A percentile compares a stretch with the other conserved stretches of the same genome.
Conservation (phyloP, 2,888 invertebrate species). For the Caradrina clavipalpis region DNA sequence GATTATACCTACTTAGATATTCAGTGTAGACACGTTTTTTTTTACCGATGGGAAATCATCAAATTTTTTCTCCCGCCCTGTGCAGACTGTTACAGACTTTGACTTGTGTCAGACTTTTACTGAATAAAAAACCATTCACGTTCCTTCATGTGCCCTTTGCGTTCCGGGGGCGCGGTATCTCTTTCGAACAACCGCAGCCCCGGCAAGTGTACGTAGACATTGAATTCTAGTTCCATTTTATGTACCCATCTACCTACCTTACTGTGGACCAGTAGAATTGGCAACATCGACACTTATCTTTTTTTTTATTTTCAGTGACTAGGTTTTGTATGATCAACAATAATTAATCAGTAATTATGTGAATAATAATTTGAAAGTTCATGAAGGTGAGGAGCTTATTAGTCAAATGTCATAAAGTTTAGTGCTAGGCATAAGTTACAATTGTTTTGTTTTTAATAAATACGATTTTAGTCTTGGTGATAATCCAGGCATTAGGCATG, state of each 20-base stretch:
- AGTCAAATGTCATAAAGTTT: conserved; percentile 35
- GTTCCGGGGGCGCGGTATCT: too few species aligned
- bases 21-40: too few species aligned
- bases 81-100: too few species aligned
- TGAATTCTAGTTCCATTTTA: neutral
- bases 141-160: too few species aligned
- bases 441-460: conserved; percentile 3
- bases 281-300: conserved; percentile 16
- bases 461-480: conserved; percentile 8
- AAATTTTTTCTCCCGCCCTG: too few species aligned
- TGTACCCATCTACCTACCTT: neutral
- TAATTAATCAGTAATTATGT: conserved; percentile 39
- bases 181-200: too few species aligned
- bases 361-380: conserved; percentile 49
- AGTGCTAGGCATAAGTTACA: conserved; percentile 28
- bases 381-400: conserved; percentile 62
- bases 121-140: too few species aligned
- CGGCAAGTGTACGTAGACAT: too few species aligned
- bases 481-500: conserved; percentile 35
- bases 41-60: too few species aligned
- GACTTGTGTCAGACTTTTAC: too few species aligned
- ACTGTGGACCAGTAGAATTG: conserved; percentile 2
- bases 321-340: conserved; percentile 59
- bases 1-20: too few species aligned
- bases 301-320: conserved; percentile 75